Evolutionary conservation across 2,113 vertebrate species (phyloP).

Genomic region (Pionites leucogaster): DNA sequence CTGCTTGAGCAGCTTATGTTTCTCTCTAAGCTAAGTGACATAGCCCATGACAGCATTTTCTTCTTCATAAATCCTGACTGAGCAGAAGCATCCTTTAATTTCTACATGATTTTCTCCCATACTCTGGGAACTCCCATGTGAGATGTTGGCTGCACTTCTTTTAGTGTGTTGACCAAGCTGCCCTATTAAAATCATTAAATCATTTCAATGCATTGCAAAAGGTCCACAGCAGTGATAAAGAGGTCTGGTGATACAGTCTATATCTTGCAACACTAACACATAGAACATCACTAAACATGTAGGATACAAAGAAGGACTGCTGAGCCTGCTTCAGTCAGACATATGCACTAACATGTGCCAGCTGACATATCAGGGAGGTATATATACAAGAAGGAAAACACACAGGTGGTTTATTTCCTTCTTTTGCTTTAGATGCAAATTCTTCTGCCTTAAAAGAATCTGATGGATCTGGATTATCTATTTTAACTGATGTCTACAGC

Average conservation of each 20-base stretch:
- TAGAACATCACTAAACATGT: background rate
- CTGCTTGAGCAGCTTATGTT: constrained; percentile 76
- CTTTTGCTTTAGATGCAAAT: background rate
- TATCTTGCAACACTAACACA: background rate
- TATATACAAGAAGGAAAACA: background rate
- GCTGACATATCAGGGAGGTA: background rate
- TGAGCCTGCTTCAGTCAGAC: background rate
- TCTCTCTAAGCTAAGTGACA: constrained; percentile 82
- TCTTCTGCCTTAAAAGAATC: background rate
- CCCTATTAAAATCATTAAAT: constrained; percentile 69
- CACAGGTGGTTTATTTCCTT: background rate
- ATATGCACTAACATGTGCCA: background rate
- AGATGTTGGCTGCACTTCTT: constrained; percentile 83
- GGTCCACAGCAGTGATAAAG: background rate
- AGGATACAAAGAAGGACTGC: background rate
- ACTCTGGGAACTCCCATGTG: constrained; percentile 90
- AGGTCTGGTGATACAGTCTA: background rate
- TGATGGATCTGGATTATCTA: background rate
- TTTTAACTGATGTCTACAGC: background rate
- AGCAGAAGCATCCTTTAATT: constrained; percentile 79
- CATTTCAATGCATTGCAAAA: background rate
- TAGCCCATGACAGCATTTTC: constrained; percentile 87
- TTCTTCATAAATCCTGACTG: constrained; percentile 83
- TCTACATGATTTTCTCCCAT: constrained; percentile 95
- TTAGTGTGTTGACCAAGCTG: constrained; percentile 80